Percentiles rank a stretch among this genome's conserved stretches.
These are phyloP conservation scores for Hoplodrina ambigua DNA, from an alignment of 2,888 invertebrate genomes.

Conservation along the genomic window DNA sequence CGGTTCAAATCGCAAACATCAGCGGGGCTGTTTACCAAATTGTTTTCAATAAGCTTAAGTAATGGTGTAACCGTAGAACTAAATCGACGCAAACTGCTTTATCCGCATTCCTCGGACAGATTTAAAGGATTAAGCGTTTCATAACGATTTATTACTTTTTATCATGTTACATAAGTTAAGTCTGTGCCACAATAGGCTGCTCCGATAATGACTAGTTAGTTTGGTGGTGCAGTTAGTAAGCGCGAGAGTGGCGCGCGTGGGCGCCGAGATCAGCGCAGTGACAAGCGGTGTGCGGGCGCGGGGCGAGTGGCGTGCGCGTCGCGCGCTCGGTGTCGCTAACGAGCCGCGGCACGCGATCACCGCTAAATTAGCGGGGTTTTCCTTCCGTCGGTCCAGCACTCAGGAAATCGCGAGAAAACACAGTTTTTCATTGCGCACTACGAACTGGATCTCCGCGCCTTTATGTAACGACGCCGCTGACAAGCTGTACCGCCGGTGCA, in stretches of 20 bases:
- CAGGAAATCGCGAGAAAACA: slow-evolving; percentile 88
- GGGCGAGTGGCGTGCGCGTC: slow-evolving; percentile 50
- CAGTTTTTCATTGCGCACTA: slow-evolving; percentile 84
- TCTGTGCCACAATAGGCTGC: slow-evolving; percentile 77
- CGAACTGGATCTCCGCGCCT: slow-evolving; percentile 86
- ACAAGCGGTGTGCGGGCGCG: slow-evolving; percentile 66
- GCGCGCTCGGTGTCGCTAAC: slow-evolving; percentile 75
- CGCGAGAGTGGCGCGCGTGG: slow-evolving; percentile 68
- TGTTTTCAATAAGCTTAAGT: slow-evolving; percentile 88
- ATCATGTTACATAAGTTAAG: slow-evolving; percentile 82
- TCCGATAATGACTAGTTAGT: slow-evolving; percentile 81
- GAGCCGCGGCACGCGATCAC: slow-evolving; percentile 84
- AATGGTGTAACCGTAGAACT: slow-evolving; percentile 82
- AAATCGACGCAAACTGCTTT: slow-evolving; percentile 75
- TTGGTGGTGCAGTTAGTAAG: slow-evolving; percentile 75
- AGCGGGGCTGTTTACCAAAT: slow-evolving; percentile 88
- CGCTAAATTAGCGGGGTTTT: slow-evolving; percentile 86
- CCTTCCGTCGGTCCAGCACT: slow-evolving; percentile 85
- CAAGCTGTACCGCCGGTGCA: slow-evolving; percentile 84
- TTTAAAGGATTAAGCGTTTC: slow-evolving; percentile 83
- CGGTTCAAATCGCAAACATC: slow-evolving; percentile 88
- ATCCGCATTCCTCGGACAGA: slow-evolving; percentile 77
- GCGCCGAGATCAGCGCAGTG: slow-evolving; percentile 69
- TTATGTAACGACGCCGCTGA: slow-evolving; percentile 86
- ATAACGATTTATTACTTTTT: slow-evolving; percentile 85